These are phyloP conservation scores for rat (Rattus norvegicus) DNA, from an alignment of 2,113 vertebrate genomes.

Conservation along the genomic window DNA sequence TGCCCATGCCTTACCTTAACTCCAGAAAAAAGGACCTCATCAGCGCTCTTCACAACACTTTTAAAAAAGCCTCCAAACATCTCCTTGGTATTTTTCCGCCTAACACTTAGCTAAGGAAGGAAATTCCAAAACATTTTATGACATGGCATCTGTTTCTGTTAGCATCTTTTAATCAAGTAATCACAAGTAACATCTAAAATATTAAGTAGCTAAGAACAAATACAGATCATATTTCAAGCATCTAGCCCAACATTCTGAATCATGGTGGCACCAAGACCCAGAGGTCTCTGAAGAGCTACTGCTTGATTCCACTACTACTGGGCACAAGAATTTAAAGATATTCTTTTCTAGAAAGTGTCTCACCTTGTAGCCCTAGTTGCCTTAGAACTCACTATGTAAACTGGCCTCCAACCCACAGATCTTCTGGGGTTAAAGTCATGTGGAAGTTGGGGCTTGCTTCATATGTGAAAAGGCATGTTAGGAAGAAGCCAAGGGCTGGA, in stretches of 20 bases:
- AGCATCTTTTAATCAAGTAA: not conserved
- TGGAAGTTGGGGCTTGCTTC: not conserved
- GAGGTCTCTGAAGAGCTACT: not conserved
- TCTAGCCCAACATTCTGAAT: not conserved
- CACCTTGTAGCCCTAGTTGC: not conserved
- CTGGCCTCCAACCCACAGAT: not conserved
- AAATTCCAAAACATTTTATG: conserved; percentile 2
- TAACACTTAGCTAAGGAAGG: conserved; percentile 91
- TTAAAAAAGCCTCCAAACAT: conserved; percentile 98
- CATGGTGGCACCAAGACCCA: not conserved
- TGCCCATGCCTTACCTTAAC: conserved; percentile 89
- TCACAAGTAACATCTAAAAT: conserved; percentile 27
- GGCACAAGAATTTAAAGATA: not conserved
- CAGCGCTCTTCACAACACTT: conserved; percentile 96
- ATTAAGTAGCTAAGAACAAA: conserved; percentile 14
- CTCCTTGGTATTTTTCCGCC: conserved; percentile 98
- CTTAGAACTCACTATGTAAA: not conserved
- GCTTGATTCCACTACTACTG: not conserved
- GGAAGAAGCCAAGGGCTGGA: too few relatives aligned
- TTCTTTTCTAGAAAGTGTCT: not conserved
- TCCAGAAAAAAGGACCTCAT: conserved; percentile 97
- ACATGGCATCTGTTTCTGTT: not conserved
- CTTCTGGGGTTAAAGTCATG: not conserved
- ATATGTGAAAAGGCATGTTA: not conserved
- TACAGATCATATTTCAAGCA: not conserved